phyloP scores from a whole-genome alignment of 2,797 vertebrate species.

The Staurois parvus region DNA sequence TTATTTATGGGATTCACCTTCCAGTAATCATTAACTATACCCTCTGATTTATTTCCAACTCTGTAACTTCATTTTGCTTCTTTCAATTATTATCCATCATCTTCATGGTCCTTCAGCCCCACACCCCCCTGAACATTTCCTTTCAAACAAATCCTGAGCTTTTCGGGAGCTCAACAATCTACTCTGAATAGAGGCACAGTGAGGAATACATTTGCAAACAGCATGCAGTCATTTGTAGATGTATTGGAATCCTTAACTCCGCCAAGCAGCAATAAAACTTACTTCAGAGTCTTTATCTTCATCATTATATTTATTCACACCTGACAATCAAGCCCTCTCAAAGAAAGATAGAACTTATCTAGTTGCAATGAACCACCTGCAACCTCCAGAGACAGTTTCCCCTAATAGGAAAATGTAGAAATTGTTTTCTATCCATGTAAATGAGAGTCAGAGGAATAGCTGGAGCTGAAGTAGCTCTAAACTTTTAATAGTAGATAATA shows the following conservation, averaged over 20 bases:
- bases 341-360: background rate
- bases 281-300: background rate
- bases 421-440: background rate
- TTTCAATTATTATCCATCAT: constrained; percentile 45
- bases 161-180: background rate
- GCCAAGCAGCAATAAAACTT: constrained; percentile 21
- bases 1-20: constrained; percentile 56
- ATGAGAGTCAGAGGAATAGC: background rate
- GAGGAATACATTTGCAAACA: background rate
- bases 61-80: constrained; percentile 10
- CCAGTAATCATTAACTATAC: constrained; percentile 40
- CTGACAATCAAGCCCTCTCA: background rate
- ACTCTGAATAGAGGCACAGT: background rate
- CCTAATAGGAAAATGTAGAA: background rate
- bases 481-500: background rate
- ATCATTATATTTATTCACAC: background rate
- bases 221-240: background rate
- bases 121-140: background rate
- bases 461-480: background rate
- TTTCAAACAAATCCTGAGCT: background rate
- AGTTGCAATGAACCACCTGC: constrained; percentile 21
- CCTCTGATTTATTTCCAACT: constrained; percentile 32
- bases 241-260: background rate
- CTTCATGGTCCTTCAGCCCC: background rate
- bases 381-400: background rate